Base-by-base conservation (phyloP, 2,888 invertebrate species). In the Monoplex corrugatus region DNA sequence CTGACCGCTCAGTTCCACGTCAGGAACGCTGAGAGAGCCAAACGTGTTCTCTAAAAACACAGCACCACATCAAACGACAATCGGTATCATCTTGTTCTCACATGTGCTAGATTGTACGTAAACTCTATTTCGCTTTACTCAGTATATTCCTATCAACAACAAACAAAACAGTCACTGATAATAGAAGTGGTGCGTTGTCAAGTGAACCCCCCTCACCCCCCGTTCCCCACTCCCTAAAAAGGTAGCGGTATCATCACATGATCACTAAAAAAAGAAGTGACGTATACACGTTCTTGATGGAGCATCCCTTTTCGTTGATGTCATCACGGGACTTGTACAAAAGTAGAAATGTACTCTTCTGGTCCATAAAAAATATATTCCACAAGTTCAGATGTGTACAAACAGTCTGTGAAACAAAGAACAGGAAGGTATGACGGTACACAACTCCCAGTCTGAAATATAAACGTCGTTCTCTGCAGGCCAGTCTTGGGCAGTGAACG, bases 281-380 rank as follows among this genome's bases (percentile, higher is more conserved):
- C 10, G 16, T 38, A 38, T 35, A 13, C 2, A 75, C 43, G 23
- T 23, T 80, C 78, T 32, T 43, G 3, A 40, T 80, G 78, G 40
- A 43, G 23, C 43, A 40, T 80, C 75, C 43, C 28, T 80, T 43
- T 80, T 80, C 78, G 78, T 80, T 80, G 78, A 23, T 80, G 43
- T 43, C 28, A 28, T 43, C 43, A 80, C 78, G 43, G 28, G 43
- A 40, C 28, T 28, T 80, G 78, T 80, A 43, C 43, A 80, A 80
- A 80, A 80, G 78, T 80, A 80, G 78, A 28, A 80, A 80, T 80
- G 3, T 28, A 40, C 8, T 43, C 28, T 23, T 40, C 43, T 80
- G 40, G 28, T 40, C 43, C 23, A 80, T 80, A 43, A 72, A 35
- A 72, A 72, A 35, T 72, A 19, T 32, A 13, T 35, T 35, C 32